Base-by-base conservation (phyloP, 2,888 invertebrate species). In the Sphaeridia pumilis region DNA sequence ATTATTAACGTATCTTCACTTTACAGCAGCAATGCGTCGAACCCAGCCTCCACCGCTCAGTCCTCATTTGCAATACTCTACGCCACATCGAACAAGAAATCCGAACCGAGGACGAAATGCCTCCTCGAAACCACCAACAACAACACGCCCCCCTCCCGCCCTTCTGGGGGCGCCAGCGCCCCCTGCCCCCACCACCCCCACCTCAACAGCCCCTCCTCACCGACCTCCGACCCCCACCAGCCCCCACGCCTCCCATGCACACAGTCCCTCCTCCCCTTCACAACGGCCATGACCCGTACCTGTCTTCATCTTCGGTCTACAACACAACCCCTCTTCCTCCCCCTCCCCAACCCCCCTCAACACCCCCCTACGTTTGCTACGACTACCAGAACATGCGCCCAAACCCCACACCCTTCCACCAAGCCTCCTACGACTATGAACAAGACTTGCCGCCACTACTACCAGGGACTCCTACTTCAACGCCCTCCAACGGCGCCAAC, bases 61-160 rank as follows among this genome's bases (percentile, higher is more conserved):
- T 75, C 28, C 69, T 75, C 52, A 73, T 75, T 54, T 72, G 72
- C 62, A 75, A 75, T 66, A 74, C 74, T 26, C 64, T 74, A 31
- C 69, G 72, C 50, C 69, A 70, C 60, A 72, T 75, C 38, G 74
- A 74, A 63, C 67, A 69, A 48, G 74, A 74, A 62, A 67, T 74
- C 57, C 67, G 69, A 38, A 67, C 67, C 41, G 74, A 74, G 59
- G 74, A 72, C 42, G 66, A 71, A 36, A 46, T 53, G 20, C 53
- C 53, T 2, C 43, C 41, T n/a, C 24, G 31, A 21, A 31, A 14
- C 24, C n/a, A 10, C 12, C 28, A 36, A 7, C 31, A 24, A 25
- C n/a, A 44, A 45, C 46, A 58, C 5, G 61, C 62, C 52, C 54
- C 59, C 24, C 55, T 63, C 4, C 65, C 65, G 10, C 56, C 63